A percentile compares a stretch with the other conserved stretches of the same genome.
phyloP scores from a whole-genome alignment of 2,888 invertebrate species.

The Volucella inanis region DNA sequence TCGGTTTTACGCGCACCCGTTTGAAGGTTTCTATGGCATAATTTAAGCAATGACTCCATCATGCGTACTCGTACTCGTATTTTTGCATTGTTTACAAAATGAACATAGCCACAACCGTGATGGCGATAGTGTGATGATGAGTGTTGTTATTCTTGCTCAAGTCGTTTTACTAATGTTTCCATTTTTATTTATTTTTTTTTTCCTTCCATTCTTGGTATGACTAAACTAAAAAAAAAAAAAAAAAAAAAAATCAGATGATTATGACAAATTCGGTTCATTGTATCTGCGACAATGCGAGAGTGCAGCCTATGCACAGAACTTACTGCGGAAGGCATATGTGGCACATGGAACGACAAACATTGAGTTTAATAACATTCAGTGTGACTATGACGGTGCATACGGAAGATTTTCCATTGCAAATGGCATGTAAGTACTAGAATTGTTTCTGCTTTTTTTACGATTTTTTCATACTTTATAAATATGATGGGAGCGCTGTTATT shows the following conservation, averaged over 20 bases:
- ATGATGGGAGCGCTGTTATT: neutral
- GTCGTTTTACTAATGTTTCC: conserved; percentile 17
- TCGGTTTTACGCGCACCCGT: conserved; percentile 15
- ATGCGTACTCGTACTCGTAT: neutral
- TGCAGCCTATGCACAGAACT: conserved; percentile 84
- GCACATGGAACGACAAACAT: conserved; percentile 86
- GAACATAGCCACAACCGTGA: conserved; percentile 22
- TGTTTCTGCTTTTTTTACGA: neutral
- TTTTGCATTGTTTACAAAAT: conserved; percentile 38
- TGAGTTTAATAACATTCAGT: conserved; percentile 84
- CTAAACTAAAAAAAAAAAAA: conserved; percentile 21
- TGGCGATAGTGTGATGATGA: neutral
- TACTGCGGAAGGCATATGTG: conserved; percentile 84
- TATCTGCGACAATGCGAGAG: conserved; percentile 89
- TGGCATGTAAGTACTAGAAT: conserved; percentile 84
- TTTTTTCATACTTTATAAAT: neutral
- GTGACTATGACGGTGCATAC: conserved; percentile 88
- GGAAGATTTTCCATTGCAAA: conserved; percentile 84
- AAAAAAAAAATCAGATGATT: conserved; percentile 67
- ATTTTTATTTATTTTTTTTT: conserved; percentile 16
- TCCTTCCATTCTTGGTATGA: conserved; percentile 4
- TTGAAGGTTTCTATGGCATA: conserved; percentile 60
- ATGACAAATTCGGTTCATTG: conserved; percentile 83
- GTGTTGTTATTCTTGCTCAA: neutral
- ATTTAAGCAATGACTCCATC: conserved; percentile 60